Evolutionary conservation across 1,140 invertebrate species (phyloP).

Genomic region (Samia ricini): DNA sequence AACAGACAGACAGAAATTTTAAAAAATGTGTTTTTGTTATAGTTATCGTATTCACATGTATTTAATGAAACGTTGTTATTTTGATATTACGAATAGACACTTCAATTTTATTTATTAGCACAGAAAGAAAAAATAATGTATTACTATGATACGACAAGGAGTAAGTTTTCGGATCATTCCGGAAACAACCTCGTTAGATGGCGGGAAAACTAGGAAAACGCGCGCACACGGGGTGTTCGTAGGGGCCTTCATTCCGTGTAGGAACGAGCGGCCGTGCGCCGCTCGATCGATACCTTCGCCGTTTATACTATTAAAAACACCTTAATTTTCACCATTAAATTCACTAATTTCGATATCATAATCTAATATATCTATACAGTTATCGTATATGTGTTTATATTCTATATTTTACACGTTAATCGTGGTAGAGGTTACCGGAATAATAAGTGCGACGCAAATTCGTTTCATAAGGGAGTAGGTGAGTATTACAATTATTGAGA

Average conservation of each 20-base stretch:
- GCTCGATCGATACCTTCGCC: slow-evolving; percentile 57
- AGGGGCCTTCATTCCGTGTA: slow-evolving; percentile 49
- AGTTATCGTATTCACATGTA: too few relatives aligned
- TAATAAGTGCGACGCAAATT: slow-evolving; percentile 56
- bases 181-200: slow-evolving; percentile 23
- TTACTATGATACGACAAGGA: slow-evolving; percentile 26
- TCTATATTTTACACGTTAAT: background rate
- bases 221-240: slow-evolving; percentile 52
- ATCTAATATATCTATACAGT: background rate
- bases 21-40: too few relatives aligned
- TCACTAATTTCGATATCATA: background rate
- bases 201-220: slow-evolving; percentile 71
- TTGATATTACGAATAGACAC: too few relatives aligned
- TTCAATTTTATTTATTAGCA: too few relatives aligned
- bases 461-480: slow-evolving; percentile 51
- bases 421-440: slow-evolving; percentile 15
- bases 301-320: slow-evolving; percentile 30
- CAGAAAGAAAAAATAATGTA: slow-evolving; percentile 26
- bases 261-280: slow-evolving; percentile 63
- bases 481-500: slow-evolving; percentile 67
- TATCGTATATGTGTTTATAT: background rate
- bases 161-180: slow-evolving; percentile 43
- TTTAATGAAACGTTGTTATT: too few relatives aligned
- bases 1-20: too few relatives aligned
- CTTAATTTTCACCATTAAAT: background rate